Percentiles rank a stretch among this genome's conserved stretches.
Conservation (phyloP, 2,113 vertebrate genomes). For the Cephalopterus ornatus region DNA sequence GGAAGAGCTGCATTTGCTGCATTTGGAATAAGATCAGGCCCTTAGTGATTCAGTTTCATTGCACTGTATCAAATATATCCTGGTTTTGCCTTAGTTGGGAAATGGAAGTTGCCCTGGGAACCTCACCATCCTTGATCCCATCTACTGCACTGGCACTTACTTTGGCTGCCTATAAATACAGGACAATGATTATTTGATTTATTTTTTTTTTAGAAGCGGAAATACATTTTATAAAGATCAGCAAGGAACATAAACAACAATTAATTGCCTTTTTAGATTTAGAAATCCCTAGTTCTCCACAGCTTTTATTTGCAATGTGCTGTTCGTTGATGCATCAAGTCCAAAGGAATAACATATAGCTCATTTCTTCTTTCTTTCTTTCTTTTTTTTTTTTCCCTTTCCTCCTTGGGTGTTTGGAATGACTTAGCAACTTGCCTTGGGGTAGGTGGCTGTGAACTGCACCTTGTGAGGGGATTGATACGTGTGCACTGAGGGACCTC, state of each 20-base stretch:
- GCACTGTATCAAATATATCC: not conserved
- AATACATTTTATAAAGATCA: not conserved
- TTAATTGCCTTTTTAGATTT: not conserved
- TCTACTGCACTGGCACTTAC: not conserved
- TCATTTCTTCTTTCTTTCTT: not conserved
- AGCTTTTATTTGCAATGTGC: not conserved
- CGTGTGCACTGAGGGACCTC: not conserved
- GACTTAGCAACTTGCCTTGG: constrained; percentile 17
- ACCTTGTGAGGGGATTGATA: not conserved
- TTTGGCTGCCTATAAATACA: not conserved
- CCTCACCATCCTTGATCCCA: not conserved
- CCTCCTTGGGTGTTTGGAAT: constrained; percentile 46
- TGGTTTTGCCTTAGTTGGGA: not conserved
- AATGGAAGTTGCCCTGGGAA: not conserved
- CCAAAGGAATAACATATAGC: not conserved
- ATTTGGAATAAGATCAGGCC: not conserved
- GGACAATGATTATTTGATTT: not conserved
- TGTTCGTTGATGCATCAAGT: not conserved
- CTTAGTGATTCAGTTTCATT: not conserved
- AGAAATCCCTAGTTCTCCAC: not conserved
- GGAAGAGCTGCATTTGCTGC: not conserved
- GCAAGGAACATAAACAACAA: not conserved
- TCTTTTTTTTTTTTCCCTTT: not conserved
- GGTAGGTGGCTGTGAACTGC: constrained; percentile 34
- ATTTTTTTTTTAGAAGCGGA: not conserved